A percentile compares a stretch with the other conserved stretches of the same genome.
Evolutionary conservation across 1,140 invertebrate species (phyloP).

Genomic region (Aphelinus atriplicis): DNA sequence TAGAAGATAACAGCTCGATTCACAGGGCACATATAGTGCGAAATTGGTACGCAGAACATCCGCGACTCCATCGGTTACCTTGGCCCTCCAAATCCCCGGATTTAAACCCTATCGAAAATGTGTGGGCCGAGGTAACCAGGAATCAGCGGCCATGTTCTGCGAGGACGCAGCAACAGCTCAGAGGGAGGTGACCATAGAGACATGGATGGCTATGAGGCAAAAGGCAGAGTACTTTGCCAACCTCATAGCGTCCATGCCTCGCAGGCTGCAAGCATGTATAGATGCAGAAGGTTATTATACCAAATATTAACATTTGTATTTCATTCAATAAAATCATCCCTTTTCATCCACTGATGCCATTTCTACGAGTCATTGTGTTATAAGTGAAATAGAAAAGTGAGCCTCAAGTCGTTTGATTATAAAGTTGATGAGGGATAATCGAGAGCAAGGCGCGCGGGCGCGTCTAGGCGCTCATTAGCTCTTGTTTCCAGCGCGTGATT

Average conservation of each 20-base stretch:
- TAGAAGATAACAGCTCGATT: background rate
- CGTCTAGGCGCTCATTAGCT: too few relatives aligned
- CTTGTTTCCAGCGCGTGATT: too few relatives aligned
- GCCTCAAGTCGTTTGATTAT: too few relatives aligned
- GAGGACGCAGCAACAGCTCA: background rate
- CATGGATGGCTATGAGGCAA: background rate
- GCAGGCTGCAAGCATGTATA: background rate
- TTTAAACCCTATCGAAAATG: background rate
- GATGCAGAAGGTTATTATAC: background rate
- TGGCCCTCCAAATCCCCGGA: background rate
- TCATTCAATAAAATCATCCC: background rate
- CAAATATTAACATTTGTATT: background rate
- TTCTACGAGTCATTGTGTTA: too few relatives aligned
- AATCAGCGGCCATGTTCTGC: background rate
- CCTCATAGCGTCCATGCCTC: background rate
- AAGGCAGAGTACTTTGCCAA: background rate
- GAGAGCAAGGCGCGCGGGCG: too few relatives aligned
- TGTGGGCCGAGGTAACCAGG: background rate
- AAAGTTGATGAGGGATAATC: too few relatives aligned
- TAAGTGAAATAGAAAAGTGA: too few relatives aligned
- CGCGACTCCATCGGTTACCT: background rate
- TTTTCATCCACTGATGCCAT: too few relatives aligned
- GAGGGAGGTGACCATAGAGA: background rate
- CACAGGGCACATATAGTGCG: background rate
- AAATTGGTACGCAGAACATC: slow-evolving; percentile 4